These are phyloP conservation scores for Meliscaeva auricollis DNA, from an alignment of 2,888 invertebrate genomes.

Conservation along the genomic window DNA sequence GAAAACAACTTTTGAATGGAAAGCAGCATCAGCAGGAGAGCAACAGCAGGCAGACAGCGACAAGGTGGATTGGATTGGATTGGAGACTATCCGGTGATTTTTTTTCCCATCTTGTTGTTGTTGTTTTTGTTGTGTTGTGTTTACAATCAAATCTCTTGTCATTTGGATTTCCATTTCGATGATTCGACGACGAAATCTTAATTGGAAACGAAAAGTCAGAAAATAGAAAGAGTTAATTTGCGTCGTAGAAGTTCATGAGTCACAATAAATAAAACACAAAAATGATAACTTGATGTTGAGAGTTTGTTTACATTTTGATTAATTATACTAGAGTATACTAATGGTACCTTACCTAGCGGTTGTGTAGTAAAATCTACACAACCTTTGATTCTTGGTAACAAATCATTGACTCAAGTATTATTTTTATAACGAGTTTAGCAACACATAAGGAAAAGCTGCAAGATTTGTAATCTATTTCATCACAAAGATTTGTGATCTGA, in stretches of 20 bases:
- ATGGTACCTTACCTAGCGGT: no score
- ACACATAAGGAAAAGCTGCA: no score
- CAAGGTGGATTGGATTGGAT: background rate
- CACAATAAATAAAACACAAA: background rate
- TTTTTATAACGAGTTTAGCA: no score
- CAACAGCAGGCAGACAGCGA: background rate
- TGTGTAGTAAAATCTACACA: no score
- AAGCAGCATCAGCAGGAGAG: no score
- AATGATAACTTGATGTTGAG: background rate
- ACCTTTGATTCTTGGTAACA: no score
- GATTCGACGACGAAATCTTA: slow-evolving; percentile 5
- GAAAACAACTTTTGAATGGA: slow-evolving; percentile 25
- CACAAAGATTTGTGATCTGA: no score
- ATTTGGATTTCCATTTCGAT: slow-evolving; percentile 18
- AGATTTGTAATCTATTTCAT: no score
- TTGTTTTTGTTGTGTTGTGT: slow-evolving; percentile 11
- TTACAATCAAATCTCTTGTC: slow-evolving; percentile 15
- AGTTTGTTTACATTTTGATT: slow-evolving; percentile 14
- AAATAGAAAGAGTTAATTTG: slow-evolving; percentile 20
- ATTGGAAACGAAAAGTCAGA: slow-evolving; percentile 15
- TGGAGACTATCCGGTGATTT: slow-evolving; percentile 17
- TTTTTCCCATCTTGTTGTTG: background rate
- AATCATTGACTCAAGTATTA: no score
- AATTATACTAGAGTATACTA: no score
- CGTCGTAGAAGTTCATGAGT: slow-evolving; percentile 25